phyloP scores from a whole-genome alignment of 1,140 invertebrate genomes.

The Marisa cornuarietis region DNA sequence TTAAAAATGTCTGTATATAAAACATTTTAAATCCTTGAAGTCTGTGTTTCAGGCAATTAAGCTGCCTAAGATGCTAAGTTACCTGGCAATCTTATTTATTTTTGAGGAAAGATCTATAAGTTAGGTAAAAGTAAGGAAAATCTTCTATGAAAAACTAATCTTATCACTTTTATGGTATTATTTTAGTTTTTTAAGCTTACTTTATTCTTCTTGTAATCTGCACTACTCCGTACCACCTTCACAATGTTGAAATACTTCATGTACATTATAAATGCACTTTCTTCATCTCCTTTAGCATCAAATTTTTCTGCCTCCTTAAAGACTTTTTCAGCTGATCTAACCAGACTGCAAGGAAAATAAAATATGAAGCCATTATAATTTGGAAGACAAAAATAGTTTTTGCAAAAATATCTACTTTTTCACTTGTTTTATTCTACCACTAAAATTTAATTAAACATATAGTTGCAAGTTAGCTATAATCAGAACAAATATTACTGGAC shows the following conservation, averaged over 20 bases:
- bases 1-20: background rate
- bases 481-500: background rate
- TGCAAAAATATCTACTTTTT: background rate
- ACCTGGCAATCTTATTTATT: background rate
- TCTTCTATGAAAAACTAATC: background rate
- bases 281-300: slow-evolving; percentile 73
- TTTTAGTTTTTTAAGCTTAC: slow-evolving; percentile 27
- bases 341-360: slow-evolving; percentile 36
- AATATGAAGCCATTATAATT: background rate
- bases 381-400: background rate
- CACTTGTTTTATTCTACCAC: no score
- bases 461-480: no score
- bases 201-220: slow-evolving; percentile 58
- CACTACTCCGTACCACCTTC: slow-evolving; percentile 42
- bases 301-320: slow-evolving; percentile 70
- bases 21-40: background rate
- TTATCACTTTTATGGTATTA: background rate
- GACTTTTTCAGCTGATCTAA: slow-evolving; percentile 69
- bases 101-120: background rate
- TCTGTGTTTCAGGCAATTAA: no score
- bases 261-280: slow-evolving; percentile 75
- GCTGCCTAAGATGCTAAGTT: no score
- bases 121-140: background rate
- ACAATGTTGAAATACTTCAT: slow-evolving; percentile 77
- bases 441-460: no score